A percentile compares a stretch with the other conserved stretches of the same genome.
Conservation (phyloP, 2,888 invertebrate species). For the Sabatieria punctata region DNA sequence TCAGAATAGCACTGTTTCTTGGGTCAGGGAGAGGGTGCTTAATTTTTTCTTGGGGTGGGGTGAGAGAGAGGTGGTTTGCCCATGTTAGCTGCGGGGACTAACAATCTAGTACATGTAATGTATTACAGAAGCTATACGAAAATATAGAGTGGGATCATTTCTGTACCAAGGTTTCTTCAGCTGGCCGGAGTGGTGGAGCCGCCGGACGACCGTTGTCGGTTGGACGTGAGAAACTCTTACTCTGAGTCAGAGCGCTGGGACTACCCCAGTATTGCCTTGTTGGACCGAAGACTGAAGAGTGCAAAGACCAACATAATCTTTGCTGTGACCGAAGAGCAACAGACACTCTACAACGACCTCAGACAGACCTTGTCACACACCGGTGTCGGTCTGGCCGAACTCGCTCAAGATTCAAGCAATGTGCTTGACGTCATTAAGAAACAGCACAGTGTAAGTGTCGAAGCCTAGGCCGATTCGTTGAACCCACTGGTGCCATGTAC, state of each 20-base stretch:
- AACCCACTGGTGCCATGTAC: too few species aligned
- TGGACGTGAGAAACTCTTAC: slow-evolving; percentile 50
- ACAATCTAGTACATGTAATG: too few species aligned
- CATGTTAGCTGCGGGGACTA: too few species aligned
- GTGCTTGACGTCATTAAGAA: slow-evolving; percentile 82
- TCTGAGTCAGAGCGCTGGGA: slow-evolving; percentile 50
- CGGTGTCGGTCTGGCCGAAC: slow-evolving; percentile 65
- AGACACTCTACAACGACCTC: slow-evolving; percentile 62
- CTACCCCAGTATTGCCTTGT: slow-evolving; percentile 90
- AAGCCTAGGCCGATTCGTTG: too few species aligned
- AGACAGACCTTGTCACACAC: slow-evolving; percentile 63
- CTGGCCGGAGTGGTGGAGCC: slow-evolving; percentile 78
- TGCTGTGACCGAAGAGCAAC: slow-evolving; percentile 61
- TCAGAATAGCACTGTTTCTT: too few species aligned
- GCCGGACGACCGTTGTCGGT: slow-evolving; percentile 76
- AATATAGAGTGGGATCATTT: too few species aligned
- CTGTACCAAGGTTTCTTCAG: too few species aligned
- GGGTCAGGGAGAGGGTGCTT: too few species aligned
- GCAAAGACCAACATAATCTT: slow-evolving; percentile 25
- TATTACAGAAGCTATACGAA: too few species aligned
- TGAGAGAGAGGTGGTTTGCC: too few species aligned
- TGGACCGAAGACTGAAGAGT: slow-evolving; percentile 65
- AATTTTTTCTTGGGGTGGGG: too few species aligned
- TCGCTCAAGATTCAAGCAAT: slow-evolving; percentile 83
- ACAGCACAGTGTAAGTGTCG: slow-evolving; percentile 56